A percentile compares a stretch with the other conserved stretches of the same genome.
Conservation (phyloP, 2,888 invertebrate species). For the Epirrhoe alternata region DNA sequence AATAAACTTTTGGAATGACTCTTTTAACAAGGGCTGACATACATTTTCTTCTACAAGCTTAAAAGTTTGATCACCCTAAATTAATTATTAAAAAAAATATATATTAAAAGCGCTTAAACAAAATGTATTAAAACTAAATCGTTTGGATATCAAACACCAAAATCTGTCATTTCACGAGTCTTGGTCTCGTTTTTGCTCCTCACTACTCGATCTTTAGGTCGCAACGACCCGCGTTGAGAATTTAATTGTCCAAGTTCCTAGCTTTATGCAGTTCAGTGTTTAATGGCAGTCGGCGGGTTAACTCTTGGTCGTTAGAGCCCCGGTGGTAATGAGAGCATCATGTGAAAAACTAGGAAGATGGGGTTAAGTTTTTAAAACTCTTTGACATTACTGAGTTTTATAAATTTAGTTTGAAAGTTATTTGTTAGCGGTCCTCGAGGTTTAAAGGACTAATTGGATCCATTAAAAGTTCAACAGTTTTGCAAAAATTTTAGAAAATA, state of each 20-base stretch:
- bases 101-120: too few relatives aligned
- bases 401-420: conserved; percentile 29
- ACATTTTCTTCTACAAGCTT: too few relatives aligned
- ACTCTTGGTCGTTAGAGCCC: conserved; percentile 48
- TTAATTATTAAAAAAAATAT: too few relatives aligned
- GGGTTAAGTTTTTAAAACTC: conserved; percentile 31
- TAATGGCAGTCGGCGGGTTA: conserved; percentile 65
- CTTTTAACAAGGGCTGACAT: too few relatives aligned
- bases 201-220: conserved; percentile 55
- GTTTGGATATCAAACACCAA: neutral
- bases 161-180: conserved; percentile 1
- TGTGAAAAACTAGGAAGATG: conserved; percentile 35
- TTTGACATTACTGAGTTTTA: conserved; percentile 21
- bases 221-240: conserved; percentile 64
- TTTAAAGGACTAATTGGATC: conserved; percentile 9
- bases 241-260: conserved; percentile 74
- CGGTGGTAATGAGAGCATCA: conserved; percentile 39
- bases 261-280: conserved; percentile 68
- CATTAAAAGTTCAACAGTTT: conserved; percentile 15
- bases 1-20: too few relatives aligned
- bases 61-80: too few relatives aligned
- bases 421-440: neutral
- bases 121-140: too few relatives aligned
- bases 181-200: conserved; percentile 29
- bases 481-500: too few relatives aligned